These are phyloP conservation scores for Dinocampus coccinellae DNA, from an alignment of 2,888 invertebrate genomes.

Conservation along the genomic window DNA sequence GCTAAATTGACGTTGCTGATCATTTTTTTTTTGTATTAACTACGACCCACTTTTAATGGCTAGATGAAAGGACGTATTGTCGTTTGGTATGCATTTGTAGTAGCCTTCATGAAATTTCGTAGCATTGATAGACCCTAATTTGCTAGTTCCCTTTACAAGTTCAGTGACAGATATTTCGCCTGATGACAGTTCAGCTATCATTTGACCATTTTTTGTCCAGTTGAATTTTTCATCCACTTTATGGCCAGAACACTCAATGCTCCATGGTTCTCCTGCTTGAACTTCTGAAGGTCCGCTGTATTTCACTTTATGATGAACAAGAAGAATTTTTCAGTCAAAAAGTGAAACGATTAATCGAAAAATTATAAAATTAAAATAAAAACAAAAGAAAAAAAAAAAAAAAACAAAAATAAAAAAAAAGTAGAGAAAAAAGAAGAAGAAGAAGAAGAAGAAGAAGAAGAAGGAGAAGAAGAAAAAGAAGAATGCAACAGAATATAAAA, in stretches of 20 bases:
- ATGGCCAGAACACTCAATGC: slow-evolving; percentile 58
- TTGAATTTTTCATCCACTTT: slow-evolving; percentile 50
- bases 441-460: no score
- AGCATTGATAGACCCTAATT: slow-evolving; percentile 49
- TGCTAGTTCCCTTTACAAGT: slow-evolving; percentile 46
- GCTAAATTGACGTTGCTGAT: not conserved
- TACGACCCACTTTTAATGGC: slow-evolving; percentile 62
- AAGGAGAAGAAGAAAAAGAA: no score
- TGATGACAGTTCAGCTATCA: slow-evolving; percentile 55
- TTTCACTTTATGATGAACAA: slow-evolving; percentile 47
- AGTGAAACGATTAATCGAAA: not conserved
- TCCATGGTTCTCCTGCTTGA: slow-evolving; percentile 59
- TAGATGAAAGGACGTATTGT: slow-evolving; percentile 55
- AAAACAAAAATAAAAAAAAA: not conserved
- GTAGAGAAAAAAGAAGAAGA: not conserved
- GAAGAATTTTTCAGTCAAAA: slow-evolving; percentile 5
- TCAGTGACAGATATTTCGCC: slow-evolving; percentile 52
- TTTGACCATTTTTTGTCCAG: slow-evolving; percentile 63
- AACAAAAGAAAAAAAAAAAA: no score
- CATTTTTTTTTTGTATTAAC: slow-evolving; percentile 36
- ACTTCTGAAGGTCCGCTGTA: slow-evolving; percentile 54
- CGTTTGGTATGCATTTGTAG: slow-evolving; percentile 59
- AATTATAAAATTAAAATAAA: not conserved
- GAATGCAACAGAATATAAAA: no score
- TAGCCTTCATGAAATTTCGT: slow-evolving; percentile 59